Evolutionary conservation across 2,888 invertebrate genomes (phyloP).

Genomic region (Arrhopalites spinosus): DNA sequence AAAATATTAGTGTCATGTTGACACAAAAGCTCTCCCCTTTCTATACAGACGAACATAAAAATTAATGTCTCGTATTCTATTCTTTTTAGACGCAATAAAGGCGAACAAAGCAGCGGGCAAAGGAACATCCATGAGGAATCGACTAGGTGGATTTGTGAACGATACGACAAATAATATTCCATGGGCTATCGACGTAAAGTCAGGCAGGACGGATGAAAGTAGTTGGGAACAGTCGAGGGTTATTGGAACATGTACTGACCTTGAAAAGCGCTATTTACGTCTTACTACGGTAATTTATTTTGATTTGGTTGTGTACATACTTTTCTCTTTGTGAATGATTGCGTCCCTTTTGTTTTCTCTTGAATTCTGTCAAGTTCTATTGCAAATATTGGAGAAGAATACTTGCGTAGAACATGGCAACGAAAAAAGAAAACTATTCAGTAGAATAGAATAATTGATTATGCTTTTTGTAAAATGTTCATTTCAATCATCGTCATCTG

Average conservation of each 20-base stretch:
- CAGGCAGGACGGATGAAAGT: slow-evolving; percentile 37
- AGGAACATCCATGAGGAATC: slow-evolving; percentile 43
- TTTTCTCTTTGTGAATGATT: not conserved
- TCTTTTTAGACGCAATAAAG: slow-evolving; percentile 19
- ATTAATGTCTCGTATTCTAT: too few relatives aligned
- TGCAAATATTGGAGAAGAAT: too few relatives aligned
- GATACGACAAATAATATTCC: slow-evolving; percentile 14
- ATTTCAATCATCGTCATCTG: too few relatives aligned
- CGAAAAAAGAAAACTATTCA: too few relatives aligned
- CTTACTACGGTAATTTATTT: slow-evolving; percentile 71
- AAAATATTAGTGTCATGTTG: too few relatives aligned
- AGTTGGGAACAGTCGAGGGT: slow-evolving; percentile 61
- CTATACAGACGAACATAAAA: too few relatives aligned
- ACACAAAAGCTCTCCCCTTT: too few relatives aligned
- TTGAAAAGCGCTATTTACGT: slow-evolving; percentile 95
- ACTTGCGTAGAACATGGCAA: too few relatives aligned
- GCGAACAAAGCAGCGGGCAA: slow-evolving; percentile 5
- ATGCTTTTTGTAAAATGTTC: too few relatives aligned
- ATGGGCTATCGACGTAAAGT: slow-evolving; percentile 53
- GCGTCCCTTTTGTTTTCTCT: not conserved
- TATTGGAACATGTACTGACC: slow-evolving; percentile 89
- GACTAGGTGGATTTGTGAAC: slow-evolving; percentile 54
- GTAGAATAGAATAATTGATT: too few relatives aligned
- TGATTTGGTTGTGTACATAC: not conserved
- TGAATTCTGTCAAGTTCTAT: too few relatives aligned